A percentile compares a stretch with the other conserved stretches of the same genome.
These are phyloP conservation scores for Virgularia gustaviana DNA, from an alignment of 92 coral and sea anemone species.

Conservation along the genomic window DNA sequence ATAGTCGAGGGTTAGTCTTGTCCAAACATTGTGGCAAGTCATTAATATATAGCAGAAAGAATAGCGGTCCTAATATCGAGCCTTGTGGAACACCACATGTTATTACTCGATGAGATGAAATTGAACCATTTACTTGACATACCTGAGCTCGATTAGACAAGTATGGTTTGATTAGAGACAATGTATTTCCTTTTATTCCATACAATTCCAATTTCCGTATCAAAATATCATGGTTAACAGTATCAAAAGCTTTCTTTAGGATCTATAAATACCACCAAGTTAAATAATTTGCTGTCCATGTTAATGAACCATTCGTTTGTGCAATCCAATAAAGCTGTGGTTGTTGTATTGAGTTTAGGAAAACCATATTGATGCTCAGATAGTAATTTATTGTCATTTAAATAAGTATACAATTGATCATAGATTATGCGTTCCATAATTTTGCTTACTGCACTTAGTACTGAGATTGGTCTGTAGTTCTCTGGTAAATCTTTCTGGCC, in stretches of 20 bases:
- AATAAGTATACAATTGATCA: conserved; percentile 39
- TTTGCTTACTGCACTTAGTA: conserved; percentile 41
- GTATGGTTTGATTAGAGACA: background rate
- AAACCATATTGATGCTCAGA: conserved; percentile 40
- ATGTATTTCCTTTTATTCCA: background rate
- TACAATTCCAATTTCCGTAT: background rate
- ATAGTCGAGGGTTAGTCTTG: no score
- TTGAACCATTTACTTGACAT: no score
- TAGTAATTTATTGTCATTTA: background rate
- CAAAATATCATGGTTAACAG: background rate
- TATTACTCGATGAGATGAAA: no score
- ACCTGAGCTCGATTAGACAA: background rate
- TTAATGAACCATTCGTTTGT: no score
- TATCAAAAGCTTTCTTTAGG: background rate
- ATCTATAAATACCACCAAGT: no score
- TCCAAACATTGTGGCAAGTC: no score
- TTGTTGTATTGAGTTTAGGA: conserved; percentile 27
- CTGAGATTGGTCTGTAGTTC: conserved; percentile 48
- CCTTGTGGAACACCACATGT: no score
- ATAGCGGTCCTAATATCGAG: no score
- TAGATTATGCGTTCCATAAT: conserved; percentile 26
- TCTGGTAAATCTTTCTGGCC: no score
- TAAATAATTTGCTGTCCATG: no score
- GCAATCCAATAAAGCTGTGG: conserved; percentile 35
- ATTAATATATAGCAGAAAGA: no score